Conservation (phyloP, 2,797 vertebrate species). For the Merluccius polli region DNA sequence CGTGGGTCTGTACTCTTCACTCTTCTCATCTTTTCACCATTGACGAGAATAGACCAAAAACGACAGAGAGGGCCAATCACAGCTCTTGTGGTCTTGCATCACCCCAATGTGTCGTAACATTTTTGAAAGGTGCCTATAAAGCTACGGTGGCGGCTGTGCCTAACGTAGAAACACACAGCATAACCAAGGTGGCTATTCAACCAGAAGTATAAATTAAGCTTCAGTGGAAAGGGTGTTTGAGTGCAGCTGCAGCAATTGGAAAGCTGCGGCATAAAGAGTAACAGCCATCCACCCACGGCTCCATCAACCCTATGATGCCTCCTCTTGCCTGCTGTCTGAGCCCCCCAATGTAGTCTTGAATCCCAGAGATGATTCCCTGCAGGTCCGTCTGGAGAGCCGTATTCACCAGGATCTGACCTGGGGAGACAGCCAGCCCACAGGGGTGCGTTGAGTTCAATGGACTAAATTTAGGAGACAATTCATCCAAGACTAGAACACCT, state of each 20-base stretch:
- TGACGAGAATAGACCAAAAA: too few species aligned
- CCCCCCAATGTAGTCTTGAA: constrained; percentile 84
- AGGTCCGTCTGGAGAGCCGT: constrained; percentile 85
- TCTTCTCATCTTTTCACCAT: too few species aligned
- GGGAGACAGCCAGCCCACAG: not conserved
- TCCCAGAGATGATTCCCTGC: constrained; percentile 80
- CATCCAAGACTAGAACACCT: not conserved
- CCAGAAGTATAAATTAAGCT: too few species aligned
- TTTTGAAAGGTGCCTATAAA: too few species aligned
- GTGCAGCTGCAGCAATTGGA: not conserved
- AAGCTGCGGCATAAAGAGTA: not conserved
- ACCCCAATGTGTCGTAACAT: too few species aligned
- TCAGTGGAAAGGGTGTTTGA: not conserved
- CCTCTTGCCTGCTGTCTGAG: constrained; percentile 66
- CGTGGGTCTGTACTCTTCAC: too few species aligned
- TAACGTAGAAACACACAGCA: too few species aligned
- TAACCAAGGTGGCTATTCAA: too few species aligned
- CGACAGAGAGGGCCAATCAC: too few species aligned
- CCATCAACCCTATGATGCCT: not conserved
- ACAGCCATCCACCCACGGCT: not conserved
- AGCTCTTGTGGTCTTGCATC: too few species aligned
- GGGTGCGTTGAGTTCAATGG: not conserved
- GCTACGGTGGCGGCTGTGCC: too few species aligned
- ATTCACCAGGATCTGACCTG: constrained; percentile 89
- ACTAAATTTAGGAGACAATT: not conserved